Conservation (phyloP, 2,797 vertebrate genomes). For the Brotula barbata region DNA sequence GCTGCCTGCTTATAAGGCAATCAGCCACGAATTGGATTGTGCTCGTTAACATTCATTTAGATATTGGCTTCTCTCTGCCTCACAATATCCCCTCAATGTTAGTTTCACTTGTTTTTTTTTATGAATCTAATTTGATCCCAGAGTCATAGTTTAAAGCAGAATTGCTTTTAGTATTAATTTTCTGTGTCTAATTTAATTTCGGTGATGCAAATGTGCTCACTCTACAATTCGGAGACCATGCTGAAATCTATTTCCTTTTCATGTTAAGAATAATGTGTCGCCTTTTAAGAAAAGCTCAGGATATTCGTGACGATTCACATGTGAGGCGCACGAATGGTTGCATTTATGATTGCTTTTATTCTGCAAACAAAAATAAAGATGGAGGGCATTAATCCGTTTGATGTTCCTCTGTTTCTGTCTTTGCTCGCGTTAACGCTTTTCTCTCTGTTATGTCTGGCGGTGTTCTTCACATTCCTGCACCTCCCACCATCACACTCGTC, state of each 20-base stretch:
- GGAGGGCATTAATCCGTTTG: slow-evolving; percentile 42
- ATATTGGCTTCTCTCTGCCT: slow-evolving; percentile 70
- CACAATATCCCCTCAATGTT: slow-evolving; percentile 71
- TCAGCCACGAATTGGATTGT: slow-evolving; percentile 69
- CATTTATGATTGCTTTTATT: slow-evolving; percentile 50
- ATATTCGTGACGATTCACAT: slow-evolving; percentile 57
- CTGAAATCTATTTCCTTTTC: slow-evolving; percentile 50
- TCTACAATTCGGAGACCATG: slow-evolving; percentile 45
- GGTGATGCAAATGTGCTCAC: slow-evolving; percentile 49
- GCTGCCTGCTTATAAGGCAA: slow-evolving; percentile 65
- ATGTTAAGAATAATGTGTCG: slow-evolving; percentile 43
- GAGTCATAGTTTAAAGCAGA: slow-evolving; percentile 69
- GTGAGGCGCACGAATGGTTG: slow-evolving; percentile 49
- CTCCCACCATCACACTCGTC: slow-evolving; percentile 10
- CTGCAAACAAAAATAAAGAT: slow-evolving; percentile 53
- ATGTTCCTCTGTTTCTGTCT: slow-evolving; percentile 36
- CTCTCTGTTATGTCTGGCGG: slow-evolving; percentile 16
- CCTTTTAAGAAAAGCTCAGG: slow-evolving; percentile 47
- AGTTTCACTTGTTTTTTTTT: slow-evolving; percentile 70
- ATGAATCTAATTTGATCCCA: slow-evolving; percentile 73
- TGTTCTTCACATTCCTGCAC: slow-evolving; percentile 15
- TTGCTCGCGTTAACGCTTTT: slow-evolving; percentile 33
- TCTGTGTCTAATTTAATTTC: slow-evolving; percentile 73
- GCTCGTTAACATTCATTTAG: slow-evolving; percentile 77
- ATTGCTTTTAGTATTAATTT: slow-evolving; percentile 77